Evolutionary conservation across 2,797 vertebrate genomes (phyloP).

Genomic region (Geotrypetes seraphini): DNA sequence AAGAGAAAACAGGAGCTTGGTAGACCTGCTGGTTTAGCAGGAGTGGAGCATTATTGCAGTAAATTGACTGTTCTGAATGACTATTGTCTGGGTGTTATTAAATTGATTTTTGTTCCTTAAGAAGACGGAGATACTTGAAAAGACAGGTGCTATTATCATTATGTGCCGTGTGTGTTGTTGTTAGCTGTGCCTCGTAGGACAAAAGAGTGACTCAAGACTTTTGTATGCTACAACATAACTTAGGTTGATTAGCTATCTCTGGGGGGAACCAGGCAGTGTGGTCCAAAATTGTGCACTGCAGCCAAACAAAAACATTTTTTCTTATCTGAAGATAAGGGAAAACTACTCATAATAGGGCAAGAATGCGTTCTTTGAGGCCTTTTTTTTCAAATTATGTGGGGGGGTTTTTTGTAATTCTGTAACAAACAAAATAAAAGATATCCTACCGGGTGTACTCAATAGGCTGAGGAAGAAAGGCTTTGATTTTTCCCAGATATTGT

Average conservation of each 20-base stretch:
- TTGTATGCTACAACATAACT: not conserved
- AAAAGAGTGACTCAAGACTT: not conserved
- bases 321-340: constrained; percentile 42
- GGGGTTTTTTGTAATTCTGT: not conserved
- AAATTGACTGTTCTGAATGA: not conserved
- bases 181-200: not conserved
- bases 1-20: not conserved
- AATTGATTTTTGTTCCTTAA: constrained; percentile 2
- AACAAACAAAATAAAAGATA: not conserved
- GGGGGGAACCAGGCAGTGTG: not conserved
- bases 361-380: no score
- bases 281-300: constrained; percentile 2
- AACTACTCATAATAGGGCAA: constrained; percentile 9
- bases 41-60: not conserved
- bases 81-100: constrained; percentile 20
- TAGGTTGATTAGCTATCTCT: not conserved
- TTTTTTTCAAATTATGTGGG: no score
- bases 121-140: constrained; percentile 6
- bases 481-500: no score
- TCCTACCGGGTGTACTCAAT: no score
- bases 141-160: constrained; percentile 1
- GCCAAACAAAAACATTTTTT: constrained; percentile 12
- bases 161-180: constrained; percentile 3
- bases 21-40: constrained; percentile 12
- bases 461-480: no score